Conservation (phyloP, 2,113 vertebrate genomes). For the Calyptomena viridis region DNA sequence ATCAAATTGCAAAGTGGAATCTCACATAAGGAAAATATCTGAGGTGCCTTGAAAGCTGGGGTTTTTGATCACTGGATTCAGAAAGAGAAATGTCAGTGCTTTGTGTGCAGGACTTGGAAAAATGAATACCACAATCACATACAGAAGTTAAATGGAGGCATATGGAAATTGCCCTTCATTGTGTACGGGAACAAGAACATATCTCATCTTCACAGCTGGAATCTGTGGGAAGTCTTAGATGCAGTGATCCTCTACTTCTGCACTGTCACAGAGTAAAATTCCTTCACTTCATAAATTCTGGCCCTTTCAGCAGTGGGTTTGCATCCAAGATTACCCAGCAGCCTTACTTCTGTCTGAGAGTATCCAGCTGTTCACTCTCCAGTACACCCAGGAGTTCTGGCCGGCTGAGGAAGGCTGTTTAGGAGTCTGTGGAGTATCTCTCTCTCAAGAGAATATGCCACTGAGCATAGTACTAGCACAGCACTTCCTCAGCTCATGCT, state of each 20-base stretch:
- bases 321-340: not conserved
- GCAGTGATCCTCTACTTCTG: not conserved
- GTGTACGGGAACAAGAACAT: not conserved
- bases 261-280: conserved; percentile 16
- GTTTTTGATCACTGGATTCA: not conserved
- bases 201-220: not conserved
- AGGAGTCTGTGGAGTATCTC: not conserved
- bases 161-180: not conserved
- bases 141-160: conserved; percentile 27
- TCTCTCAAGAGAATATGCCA: not conserved
- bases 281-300: conserved; percentile 19
- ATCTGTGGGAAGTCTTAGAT: not conserved
- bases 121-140: not conserved
- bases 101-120: not conserved
- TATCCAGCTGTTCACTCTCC: conserved; percentile 6
- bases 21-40: not conserved
- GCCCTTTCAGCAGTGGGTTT: not conserved
- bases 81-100: not conserved
- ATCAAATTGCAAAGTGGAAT: not conserved
- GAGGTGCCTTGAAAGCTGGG: not conserved
- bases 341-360: not conserved
- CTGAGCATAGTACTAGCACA: not conserved
- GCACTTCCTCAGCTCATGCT: not conserved
- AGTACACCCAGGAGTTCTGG: not conserved
- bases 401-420: not conserved